Evolutionary conservation across 2,797 vertebrate species (phyloP).

Genomic region (Neopelma chrysocephalum): DNA sequence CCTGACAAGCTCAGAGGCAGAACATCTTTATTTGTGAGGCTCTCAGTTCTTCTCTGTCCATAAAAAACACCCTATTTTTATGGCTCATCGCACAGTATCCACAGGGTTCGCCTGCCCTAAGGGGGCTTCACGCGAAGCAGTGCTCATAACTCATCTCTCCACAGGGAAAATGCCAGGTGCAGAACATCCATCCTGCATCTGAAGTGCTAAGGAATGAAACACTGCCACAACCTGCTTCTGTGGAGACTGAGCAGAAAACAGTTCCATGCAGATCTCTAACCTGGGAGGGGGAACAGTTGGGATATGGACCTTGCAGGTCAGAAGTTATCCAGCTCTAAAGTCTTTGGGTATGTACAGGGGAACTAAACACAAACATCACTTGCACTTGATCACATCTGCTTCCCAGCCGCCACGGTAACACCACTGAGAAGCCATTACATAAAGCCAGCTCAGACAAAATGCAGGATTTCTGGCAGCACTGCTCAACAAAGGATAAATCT

Average conservation of each 20-base stretch:
- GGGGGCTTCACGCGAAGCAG: background rate
- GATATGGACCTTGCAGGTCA: background rate
- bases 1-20: background rate
- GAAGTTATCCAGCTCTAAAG: background rate
- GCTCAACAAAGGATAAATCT: background rate
- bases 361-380: background rate
- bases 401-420: fast-evolving
- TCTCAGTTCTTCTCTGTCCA: background rate
- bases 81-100: background rate
- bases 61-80: background rate
- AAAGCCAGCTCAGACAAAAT: slow-evolving; percentile 30
- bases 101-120: background rate
- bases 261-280: background rate
- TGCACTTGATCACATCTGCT: background rate
- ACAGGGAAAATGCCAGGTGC: background rate
- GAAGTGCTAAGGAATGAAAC: background rate
- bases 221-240: background rate
- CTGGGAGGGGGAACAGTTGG: background rate
- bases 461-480: slow-evolving; percentile 5
- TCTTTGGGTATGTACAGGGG: background rate
- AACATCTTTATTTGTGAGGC: background rate
- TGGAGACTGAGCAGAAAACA: background rate
- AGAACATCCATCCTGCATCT: background rate
- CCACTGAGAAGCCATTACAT: background rate
- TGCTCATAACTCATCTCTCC: background rate